Conservation (phyloP, 2,888 invertebrate species). For the Sinohyriopsis cumingii region DNA sequence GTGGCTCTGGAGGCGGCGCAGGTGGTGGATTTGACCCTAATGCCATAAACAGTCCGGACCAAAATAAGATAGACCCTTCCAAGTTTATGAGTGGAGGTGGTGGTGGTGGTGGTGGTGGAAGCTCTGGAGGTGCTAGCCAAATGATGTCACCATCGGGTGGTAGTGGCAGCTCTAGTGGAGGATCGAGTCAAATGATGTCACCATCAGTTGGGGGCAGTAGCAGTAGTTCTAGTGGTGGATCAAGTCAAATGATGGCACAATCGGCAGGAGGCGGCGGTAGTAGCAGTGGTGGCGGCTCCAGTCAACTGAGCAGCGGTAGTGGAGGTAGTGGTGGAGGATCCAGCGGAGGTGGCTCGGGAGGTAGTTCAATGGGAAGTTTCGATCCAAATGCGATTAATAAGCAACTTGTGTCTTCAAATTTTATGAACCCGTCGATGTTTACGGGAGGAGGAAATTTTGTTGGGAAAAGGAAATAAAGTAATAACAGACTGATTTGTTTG, state of each 20-base stretch:
- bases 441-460: slow-evolving; percentile 3
- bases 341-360: slow-evolving; percentile 1
- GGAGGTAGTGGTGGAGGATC: no score
- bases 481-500: no score
- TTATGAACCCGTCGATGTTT: slow-evolving; percentile 23
- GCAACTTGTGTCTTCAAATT: slow-evolving; percentile 23
- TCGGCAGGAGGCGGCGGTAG: slow-evolving; percentile 17
- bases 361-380: slow-evolving; percentile 17
- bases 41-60: slow-evolving; percentile 24
- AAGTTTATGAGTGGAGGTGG: slow-evolving; percentile 31
- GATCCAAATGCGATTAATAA: slow-evolving; percentile 34
- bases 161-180: slow-evolving; percentile 9
- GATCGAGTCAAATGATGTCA: neutral
- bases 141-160: slow-evolving; percentile 8
- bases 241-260: neutral
- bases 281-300: neutral
- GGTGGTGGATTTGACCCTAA: slow-evolving; percentile 24
- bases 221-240: slow-evolving; percentile 4
- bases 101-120: slow-evolving; percentile 10
- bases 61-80: slow-evolving; percentile 41
- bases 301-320: neutral
- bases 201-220: slow-evolving; percentile 2
- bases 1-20: no score
- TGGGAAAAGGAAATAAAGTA: no score
- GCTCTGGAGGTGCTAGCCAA: slow-evolving; percentile 2